Evolutionary conservation across 2,888 invertebrate genomes (phyloP).

Genomic region (Notocelia uddmanniana): DNA sequence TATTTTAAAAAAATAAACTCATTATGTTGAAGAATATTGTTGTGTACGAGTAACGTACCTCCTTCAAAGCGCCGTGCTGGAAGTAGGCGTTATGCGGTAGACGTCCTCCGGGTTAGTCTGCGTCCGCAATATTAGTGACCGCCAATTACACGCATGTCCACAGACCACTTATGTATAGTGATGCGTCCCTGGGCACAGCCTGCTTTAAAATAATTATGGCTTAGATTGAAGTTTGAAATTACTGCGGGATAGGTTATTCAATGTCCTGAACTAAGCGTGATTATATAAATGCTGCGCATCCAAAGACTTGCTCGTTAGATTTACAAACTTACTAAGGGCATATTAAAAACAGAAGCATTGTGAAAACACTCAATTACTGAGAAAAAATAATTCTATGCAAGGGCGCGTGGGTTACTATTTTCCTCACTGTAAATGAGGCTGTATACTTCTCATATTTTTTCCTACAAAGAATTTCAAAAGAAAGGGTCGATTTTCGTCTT

Average conservation of each 20-base stretch:
- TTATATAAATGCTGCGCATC: neutral
- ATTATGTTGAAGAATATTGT: neutral
- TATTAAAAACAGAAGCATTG: neutral
- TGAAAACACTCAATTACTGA: neutral
- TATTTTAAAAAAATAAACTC: neutral
- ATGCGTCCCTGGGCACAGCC: slow-evolving; percentile 11
- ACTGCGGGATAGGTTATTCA: slow-evolving; percentile 3
- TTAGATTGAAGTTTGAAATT: slow-evolving; percentile 1
- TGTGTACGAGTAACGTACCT: neutral
- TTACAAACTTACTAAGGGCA: neutral
- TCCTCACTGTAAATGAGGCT: too few species aligned
- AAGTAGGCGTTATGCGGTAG: neutral
- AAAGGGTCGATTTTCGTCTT: too few species aligned
- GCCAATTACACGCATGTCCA: slow-evolving; percentile 47
- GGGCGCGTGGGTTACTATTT: neutral
- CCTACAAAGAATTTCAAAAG: too few species aligned
- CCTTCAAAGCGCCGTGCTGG: neutral
- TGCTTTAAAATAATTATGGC: slow-evolving; percentile 18
- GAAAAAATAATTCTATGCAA: neutral
- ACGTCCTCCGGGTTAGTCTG: slow-evolving; percentile 6
- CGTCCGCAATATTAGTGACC: slow-evolving; percentile 47
- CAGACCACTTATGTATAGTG: slow-evolving; percentile 44
- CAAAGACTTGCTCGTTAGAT: neutral
- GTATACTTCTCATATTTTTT: too few species aligned
- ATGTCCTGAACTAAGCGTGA: neutral